A percentile compares a stretch with the other conserved stretches of the same genome.
phyloP scores from a whole-genome alignment of 2,113 vertebrate species.

The Cochlearius cochlearius region DNA sequence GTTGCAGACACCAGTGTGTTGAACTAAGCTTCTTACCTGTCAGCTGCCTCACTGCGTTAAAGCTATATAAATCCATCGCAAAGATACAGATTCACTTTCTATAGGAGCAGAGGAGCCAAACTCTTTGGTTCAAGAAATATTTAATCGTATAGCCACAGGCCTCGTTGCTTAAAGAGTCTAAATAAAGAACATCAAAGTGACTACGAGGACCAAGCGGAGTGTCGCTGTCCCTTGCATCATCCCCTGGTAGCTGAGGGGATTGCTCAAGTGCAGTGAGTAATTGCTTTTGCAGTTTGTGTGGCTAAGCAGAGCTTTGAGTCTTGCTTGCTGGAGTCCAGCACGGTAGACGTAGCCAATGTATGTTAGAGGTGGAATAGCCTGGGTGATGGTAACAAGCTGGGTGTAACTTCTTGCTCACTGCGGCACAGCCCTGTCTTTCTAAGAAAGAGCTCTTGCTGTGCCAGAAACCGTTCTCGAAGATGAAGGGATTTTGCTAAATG shows the following conservation, averaged over 20 bases:
- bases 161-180: neutral
- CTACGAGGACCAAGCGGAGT: neutral
- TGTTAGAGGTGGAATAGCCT: neutral
- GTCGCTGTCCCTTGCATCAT: neutral
- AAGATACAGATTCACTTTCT: constrained; percentile 10
- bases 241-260: neutral
- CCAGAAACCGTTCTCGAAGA: accelerated
- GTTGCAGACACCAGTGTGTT: neutral
- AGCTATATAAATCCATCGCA: neutral
- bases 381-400: neutral
- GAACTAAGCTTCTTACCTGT: constrained; percentile 19
- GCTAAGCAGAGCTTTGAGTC: neutral
- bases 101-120: neutral
- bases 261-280: neutral
- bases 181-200: neutral
- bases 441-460: neutral
- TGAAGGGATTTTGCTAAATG: neutral
- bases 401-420: neutral
- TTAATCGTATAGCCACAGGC: accelerated
- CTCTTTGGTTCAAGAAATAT: accelerated
- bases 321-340: accelerated
- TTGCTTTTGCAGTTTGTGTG: neutral
- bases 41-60: neutral
- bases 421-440: neutral
- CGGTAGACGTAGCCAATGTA: accelerated